Base-by-base conservation (phyloP, 2,113 vertebrate genomes). In the Crotalus tigris region DNA sequence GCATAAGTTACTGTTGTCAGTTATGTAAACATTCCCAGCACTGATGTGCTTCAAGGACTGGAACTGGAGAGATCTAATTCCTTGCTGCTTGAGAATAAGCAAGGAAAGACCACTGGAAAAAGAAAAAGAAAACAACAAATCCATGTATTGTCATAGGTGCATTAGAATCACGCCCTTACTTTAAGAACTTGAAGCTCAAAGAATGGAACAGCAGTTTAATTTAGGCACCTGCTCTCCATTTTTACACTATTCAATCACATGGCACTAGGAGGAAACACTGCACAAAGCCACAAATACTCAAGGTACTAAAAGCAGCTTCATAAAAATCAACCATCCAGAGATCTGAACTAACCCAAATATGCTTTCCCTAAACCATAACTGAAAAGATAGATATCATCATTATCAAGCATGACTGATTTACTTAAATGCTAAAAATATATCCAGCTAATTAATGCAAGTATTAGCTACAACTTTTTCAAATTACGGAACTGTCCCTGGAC, bases 21-120 rank as follows among this genome's bases (percentile, higher is more conserved):
- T 99, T 64, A 99, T 98, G 94, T 99, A 99, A 96, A 99, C 98
- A 57, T 99, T 99, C 61, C 99, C 99, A 0, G 99, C 99, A 17
- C 99, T 99, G 97, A 99, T 99, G 95, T 99, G 99, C 94, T 97
- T 98, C 69, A 99, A 95, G 4, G 99, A 99, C 96, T 99, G 99
- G 57, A 99, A 98, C 54, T 99, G 98, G 53, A 99, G 98, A 0
- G 99, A 99, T 5, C 98, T 98, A 94, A 99, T 98, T 92, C 98
- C 98, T 94, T 99, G 99, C 88, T 99, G 99, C 96, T 99, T 99
- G 21, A 99, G 97, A 94, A 99, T 99, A 95, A 99, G 98, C 96
- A 99, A 97, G 88, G 99, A 99, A 95, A 99, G 99, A 64, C 99
- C 99, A 94, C 99, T 99, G 91, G 44, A 51, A 94, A 91, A 95